Base-by-base conservation (phyloP, 2,797 vertebrate species). In the Periparus ater region DNA sequence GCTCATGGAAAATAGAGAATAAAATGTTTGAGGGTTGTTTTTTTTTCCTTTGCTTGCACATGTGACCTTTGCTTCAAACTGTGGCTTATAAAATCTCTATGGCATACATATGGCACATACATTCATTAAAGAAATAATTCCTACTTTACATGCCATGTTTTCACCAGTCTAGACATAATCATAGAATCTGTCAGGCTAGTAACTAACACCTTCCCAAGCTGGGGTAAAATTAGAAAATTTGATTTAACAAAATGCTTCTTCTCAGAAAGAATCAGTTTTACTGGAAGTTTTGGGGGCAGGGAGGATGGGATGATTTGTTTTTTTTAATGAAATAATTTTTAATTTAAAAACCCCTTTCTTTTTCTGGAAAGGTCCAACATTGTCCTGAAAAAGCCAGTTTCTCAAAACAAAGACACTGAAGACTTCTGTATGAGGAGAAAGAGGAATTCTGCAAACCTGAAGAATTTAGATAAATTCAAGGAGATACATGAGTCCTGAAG, bases 211-310 rank as follows among this genome's bases (percentile, higher is more conserved):
- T 84, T 25, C 10, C 23, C 3, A 4, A 42, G 17, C 0, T 44
- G 11, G 20, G 25, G 7, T 76, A 21, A 75, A 72, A 14, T 30
- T 26, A 89, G 26, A 68, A 82, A 78, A 53, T 0, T 20, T 1
- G 9, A 78, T 74, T 83, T 71, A 67, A 78, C 3, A 54, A 36
- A 47, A 90, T 36, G 17, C 11, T 74, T 13, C 23, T 61, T 47
- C 53, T 76, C 22, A 47, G 19, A 72, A 88, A 83, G 17, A 50
- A 91, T 13, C 47, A 6, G 32, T 73, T 89, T 70, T 82, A 40
- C 19, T 62, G 9, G 1, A 6, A 3, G 32, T 72, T 72, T 34
- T 40, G 20, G 7, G 11, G 5, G 30, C 1, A 2, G 1, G 2
- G 11, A 7, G 11, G 38, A 13, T 40, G 38, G 38, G 38, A 40